phyloP scores from a whole-genome alignment of 2,113 vertebrate genomes.

The Pleuronectes platessa region DNA sequence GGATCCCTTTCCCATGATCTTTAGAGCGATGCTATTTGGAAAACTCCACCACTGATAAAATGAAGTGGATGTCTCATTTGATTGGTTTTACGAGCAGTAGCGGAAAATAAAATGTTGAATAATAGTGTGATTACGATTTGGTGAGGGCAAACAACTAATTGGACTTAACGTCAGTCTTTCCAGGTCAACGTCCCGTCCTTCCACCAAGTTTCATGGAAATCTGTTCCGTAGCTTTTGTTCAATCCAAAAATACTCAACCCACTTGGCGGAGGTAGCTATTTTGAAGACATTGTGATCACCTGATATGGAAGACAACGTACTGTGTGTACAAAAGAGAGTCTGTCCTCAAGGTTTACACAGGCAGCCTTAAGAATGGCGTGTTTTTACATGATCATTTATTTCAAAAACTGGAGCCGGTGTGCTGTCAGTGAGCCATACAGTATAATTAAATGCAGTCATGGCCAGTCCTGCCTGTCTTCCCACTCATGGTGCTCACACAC shows the following conservation, averaged over 20 bases:
- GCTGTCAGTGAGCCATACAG: neutral
- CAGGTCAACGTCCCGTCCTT: no score
- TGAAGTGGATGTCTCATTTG: slow-evolving; percentile 30
- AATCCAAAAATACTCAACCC: neutral
- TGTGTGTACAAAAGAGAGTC: neutral
- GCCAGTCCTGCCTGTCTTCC: slow-evolving; percentile 35
- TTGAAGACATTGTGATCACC: neutral
- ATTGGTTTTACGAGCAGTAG: slow-evolving; percentile 5
- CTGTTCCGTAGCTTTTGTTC: no score
- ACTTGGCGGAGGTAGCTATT: neutral
- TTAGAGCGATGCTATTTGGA: slow-evolving; percentile 31
- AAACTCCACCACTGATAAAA: slow-evolving; percentile 37
- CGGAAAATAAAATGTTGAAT: slow-evolving; percentile 13
- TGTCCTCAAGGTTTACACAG: neutral
- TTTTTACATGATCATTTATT: slow-evolving; percentile 2
- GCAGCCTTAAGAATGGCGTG: neutral
- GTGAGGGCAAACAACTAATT: neutral
- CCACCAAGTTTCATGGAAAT: no score
- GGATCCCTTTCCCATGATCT: slow-evolving; percentile 51
- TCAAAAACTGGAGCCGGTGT: neutral
- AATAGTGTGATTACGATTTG: slow-evolving; percentile 10
- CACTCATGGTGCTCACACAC: slow-evolving; percentile 30
- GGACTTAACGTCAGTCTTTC: no score
- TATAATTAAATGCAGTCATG: neutral
- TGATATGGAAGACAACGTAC: neutral